phyloP scores from a whole-genome alignment of 2,797 vertebrate species.

The Anolis apletophallus region DNA sequence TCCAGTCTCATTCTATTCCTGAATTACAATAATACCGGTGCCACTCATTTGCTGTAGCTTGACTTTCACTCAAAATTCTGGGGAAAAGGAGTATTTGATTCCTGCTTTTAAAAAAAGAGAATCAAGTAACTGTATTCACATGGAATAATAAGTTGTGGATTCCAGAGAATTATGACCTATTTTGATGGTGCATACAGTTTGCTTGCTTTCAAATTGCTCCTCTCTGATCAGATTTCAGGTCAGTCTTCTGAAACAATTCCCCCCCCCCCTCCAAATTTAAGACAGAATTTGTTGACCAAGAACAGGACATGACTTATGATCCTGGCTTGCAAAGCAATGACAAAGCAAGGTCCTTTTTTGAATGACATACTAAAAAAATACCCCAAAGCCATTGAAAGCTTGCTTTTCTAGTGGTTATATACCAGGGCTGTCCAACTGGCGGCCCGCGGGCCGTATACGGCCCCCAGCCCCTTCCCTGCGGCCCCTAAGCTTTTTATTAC shows the following conservation, averaged over 20 bases:
- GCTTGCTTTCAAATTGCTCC: background rate
- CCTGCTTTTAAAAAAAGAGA: background rate
- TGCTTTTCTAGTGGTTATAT: background rate
- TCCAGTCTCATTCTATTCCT: background rate
- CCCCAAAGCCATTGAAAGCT: background rate
- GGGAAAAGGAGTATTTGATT: background rate
- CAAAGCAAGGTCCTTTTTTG: conserved; percentile 4
- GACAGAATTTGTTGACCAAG: background rate
- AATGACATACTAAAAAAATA: background rate
- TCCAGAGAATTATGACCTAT: background rate
- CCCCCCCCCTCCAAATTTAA: background rate
- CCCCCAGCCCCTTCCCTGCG: too few species aligned
- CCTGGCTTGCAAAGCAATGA: background rate
- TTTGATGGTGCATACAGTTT: background rate
- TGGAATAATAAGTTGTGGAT: background rate
- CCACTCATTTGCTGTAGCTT: background rate
- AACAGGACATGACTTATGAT: background rate
- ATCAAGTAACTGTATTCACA: background rate
- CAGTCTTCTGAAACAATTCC: background rate
- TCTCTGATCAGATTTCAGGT: background rate
- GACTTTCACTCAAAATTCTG: background rate
- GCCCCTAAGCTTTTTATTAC: too few species aligned
- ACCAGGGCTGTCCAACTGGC: too few species aligned
- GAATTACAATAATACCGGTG: background rate
- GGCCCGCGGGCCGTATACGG: too few species aligned